phyloP scores from a whole-genome alignment of 2,797 vertebrate species.

The Coregonus ussuriensis region DNA sequence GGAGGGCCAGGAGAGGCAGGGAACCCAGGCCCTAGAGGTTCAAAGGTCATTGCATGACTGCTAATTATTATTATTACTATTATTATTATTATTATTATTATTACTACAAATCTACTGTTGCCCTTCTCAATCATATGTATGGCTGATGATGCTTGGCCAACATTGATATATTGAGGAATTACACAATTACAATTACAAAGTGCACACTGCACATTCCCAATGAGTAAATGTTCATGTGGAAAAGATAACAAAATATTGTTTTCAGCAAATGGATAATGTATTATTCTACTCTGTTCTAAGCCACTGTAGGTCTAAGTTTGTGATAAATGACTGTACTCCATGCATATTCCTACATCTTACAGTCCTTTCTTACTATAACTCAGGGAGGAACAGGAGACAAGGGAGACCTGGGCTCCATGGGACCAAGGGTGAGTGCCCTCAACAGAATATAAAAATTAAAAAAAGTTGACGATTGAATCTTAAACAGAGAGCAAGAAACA shows the following conservation, averaged over 20 bases:
- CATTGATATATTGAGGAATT: too few relatives aligned
- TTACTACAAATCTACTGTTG: too few relatives aligned
- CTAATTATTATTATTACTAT: neutral
- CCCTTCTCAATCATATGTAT: too few relatives aligned
- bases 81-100: too few relatives aligned
- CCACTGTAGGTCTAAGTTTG: neutral
- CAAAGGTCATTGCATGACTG: slow-evolving; percentile 86
- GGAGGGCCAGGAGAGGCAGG: slow-evolving; percentile 92
- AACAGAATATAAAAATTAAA: neutral
- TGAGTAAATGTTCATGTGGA: neutral
- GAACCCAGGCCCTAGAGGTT: slow-evolving; percentile 88
- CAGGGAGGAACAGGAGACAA: slow-evolving; percentile 91
- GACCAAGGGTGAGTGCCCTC: slow-evolving; percentile 82
- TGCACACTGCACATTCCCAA: too few relatives aligned
- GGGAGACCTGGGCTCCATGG: slow-evolving; percentile 84
- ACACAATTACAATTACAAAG: too few relatives aligned
- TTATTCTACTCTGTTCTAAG: neutral
- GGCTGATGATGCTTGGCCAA: too few relatives aligned
- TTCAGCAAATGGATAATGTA: neutral
- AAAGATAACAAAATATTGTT: neutral
- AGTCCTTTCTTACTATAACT: slow-evolving; percentile 10
- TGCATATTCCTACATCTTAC: slow-evolving; percentile 22
- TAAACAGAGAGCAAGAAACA: too few relatives aligned
- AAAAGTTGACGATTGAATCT: neutral
- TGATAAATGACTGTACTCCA: neutral